A percentile compares a stretch with the other conserved stretches of the same genome.
Conservation (phyloP, 2,113 vertebrate genomes). For the Anser brachyrhynchus region DNA sequence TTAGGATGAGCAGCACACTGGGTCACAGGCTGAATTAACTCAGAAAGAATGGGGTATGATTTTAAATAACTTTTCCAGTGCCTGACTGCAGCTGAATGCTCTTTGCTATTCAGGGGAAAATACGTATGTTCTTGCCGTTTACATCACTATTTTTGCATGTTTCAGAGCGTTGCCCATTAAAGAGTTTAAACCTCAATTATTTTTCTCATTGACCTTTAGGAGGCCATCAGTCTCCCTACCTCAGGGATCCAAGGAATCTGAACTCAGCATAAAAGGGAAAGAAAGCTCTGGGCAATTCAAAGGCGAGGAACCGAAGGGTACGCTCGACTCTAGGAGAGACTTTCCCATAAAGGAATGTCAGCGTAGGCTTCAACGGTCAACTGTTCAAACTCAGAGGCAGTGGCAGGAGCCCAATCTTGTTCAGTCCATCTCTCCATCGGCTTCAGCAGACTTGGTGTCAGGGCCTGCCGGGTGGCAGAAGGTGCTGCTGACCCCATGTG, state of each 20-base stretch:
- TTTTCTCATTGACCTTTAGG: background rate
- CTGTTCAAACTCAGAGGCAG: background rate
- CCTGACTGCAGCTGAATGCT: background rate
- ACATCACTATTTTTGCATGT: background rate
- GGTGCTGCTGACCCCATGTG: background rate
- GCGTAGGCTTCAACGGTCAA: background rate
- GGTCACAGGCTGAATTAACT: conserved; percentile 20
- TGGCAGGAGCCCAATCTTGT: background rate
- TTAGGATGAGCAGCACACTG: conserved; percentile 16
- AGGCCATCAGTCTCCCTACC: background rate
- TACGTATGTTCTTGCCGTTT: background rate
- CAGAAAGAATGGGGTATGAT: background rate
- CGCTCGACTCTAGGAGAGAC: background rate
- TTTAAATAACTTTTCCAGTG: background rate
- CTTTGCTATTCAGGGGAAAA: background rate
- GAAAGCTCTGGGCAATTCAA: background rate
- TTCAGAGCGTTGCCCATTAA: background rate
- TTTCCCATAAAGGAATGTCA: too few species aligned
- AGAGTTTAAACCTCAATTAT: background rate
- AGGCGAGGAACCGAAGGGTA: background rate
- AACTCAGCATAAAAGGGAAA: background rate
- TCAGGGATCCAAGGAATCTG: background rate
- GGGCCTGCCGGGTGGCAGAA: background rate
- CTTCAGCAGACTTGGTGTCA: background rate
- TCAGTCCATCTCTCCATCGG: background rate